phyloP scores from a whole-genome alignment of 2,113 vertebrate genomes.

The Murina feae region DNA sequence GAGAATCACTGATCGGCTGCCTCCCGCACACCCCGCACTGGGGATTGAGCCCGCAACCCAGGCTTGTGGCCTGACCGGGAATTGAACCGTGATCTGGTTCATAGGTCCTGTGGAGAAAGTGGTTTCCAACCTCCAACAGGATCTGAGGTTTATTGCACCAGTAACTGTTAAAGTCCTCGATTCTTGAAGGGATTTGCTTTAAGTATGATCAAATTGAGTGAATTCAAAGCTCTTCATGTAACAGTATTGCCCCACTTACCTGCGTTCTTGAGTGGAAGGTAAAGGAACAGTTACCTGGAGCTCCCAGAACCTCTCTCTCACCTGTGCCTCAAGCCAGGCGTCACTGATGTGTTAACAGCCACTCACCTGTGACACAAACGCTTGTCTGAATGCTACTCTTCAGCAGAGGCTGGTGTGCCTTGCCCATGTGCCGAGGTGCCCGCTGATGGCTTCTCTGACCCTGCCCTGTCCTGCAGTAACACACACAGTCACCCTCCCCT shows the following conservation, averaged over 20 bases:
- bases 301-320: background rate
- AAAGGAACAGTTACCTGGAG: background rate
- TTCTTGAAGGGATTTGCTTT: background rate
- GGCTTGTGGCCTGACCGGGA: no score
- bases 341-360: background rate
- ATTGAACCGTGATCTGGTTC: no score
- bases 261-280: background rate
- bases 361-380: background rate
- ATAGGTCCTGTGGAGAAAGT: background rate
- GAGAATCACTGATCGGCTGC: no score
- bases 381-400: rapidly evolving
- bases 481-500: background rate
- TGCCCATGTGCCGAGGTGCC: background rate
- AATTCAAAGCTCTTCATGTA: background rate
- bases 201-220: background rate
- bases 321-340: background rate
- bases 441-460: background rate
- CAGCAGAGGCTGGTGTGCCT: background rate
- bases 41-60: no score
- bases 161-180: background rate
- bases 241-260: background rate
- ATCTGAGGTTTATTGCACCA: background rate
- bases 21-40: no score
- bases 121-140: background rate
- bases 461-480: background rate